Conservation (phyloP, 2,113 vertebrate species). For the Halcyon senegalensis region DNA sequence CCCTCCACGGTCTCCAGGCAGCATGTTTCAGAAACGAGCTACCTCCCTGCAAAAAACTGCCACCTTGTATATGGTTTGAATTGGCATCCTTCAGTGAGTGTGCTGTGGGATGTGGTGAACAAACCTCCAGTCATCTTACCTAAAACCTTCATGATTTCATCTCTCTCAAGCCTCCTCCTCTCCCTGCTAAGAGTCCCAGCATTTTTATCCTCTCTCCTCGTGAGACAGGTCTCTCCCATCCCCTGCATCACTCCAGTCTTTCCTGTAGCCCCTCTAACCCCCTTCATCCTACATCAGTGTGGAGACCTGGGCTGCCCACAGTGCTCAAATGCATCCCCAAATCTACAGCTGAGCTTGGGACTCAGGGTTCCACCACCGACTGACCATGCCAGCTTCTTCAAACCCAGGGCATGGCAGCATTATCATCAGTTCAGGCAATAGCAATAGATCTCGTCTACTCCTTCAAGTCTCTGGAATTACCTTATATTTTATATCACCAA, state of each 20-base stretch:
- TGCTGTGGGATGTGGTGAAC: not conserved
- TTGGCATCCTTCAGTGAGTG: not conserved
- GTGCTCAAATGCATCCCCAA: not conserved
- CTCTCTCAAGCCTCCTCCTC: not conserved
- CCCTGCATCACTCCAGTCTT: not conserved
- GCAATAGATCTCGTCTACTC: not conserved
- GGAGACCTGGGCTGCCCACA: not conserved
- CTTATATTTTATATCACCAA: not conserved
- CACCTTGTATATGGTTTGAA: not conserved
- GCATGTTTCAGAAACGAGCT: not conserved
- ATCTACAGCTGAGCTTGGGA: not conserved
- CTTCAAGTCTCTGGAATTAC: not conserved
- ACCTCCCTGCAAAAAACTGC: not conserved
- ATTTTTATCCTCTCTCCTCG: not conserved
- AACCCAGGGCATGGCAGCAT: not conserved
- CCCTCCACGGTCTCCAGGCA: not conserved
- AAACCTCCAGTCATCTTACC: not conserved
- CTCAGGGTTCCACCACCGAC: not conserved
- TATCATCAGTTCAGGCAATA: not conserved
- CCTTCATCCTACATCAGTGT: not conserved
- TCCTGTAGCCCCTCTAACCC: not conserved
- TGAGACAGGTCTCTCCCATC: not conserved
- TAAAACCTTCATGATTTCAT: not conserved
- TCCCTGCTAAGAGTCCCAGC: not conserved
- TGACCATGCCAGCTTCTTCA: not conserved